Evolutionary conservation across 2,113 vertebrate species (phyloP), one percentile per base, ranked within the genome.

Genomic region (Centropus bengalensis): DNA sequence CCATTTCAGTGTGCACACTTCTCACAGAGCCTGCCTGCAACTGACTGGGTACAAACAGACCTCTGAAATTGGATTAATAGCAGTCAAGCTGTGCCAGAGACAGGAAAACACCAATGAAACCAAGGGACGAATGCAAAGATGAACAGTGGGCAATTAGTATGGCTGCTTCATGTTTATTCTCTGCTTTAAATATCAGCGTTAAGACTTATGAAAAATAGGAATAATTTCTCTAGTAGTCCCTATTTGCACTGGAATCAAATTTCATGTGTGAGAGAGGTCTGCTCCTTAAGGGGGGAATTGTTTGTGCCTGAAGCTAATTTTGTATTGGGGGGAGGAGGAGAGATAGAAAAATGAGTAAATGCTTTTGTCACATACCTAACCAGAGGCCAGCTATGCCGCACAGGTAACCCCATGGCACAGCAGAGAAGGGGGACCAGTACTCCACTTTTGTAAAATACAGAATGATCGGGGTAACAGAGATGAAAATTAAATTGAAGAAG

Each of bases 401-500:
- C 77, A 99, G 97, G 96, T 99, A 99, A 77, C 99, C 99, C 99
- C 99, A 99, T 0, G 99, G 99, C 97, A 99, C 97, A 4, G 99
- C 98, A 44, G 99, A 99, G 69, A 99, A 98, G 1, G 99, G 99
- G 8, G 99, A 99, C 99, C 99, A 99, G 97, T 99, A 98, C 93
- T 99, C 99, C 91, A 99, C 99, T 91, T 98, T 99, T 7, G 99
- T 99, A 97, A 99, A 99, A 95, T 99, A 99, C 76, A 99, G 97
- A 91, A 99, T 98, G 94, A 99, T 97, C 0, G 99, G 99, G 66
- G 99, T 99, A 60, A 99, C 98, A 36, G 99, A 99, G 97, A 99
- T 99, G 97, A 99, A 99, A 97, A 99, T 98, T 83, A 99, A 98
- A 91, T 99, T 99, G 98, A 99, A 99, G 98, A 99, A 98, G 55